Evolutionary conservation across 2,888 invertebrate species (phyloP).

Genomic region (Drosophila mayaguana): DNA sequence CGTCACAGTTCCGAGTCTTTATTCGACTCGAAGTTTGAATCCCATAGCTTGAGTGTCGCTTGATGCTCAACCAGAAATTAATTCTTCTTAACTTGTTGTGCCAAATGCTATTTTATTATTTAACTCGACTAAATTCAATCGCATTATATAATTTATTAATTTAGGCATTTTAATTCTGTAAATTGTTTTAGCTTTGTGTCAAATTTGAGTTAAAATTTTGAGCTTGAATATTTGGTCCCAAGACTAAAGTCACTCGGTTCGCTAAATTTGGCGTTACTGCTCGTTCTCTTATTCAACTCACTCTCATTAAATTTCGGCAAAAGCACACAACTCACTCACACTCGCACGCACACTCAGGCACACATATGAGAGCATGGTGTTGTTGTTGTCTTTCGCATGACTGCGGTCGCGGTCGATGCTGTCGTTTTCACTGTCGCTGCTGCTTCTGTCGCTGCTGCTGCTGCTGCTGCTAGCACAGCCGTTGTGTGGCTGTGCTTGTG

Average conservation of each 20-base stretch:
- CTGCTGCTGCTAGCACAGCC: constrained; percentile 15
- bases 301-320: constrained; percentile 58
- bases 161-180: background rate
- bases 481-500: background rate
- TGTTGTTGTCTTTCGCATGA: constrained; percentile 49
- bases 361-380: constrained; percentile 37
- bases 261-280: constrained; percentile 19
- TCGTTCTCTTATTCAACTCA: constrained; percentile 52
- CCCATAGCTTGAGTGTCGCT: background rate
- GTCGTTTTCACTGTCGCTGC: constrained; percentile 13
- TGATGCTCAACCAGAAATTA: background rate
- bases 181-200: background rate
- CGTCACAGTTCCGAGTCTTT: background rate
- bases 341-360: constrained; percentile 13
- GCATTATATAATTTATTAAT: background rate
- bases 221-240: constrained; percentile 16
- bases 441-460: background rate
- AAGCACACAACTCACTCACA: constrained; percentile 31
- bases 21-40: background rate
- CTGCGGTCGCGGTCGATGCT: constrained; percentile 37
- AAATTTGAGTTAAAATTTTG: constrained; percentile 16
- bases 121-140: background rate
- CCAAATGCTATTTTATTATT: background rate
- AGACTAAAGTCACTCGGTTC: constrained; percentile 44
- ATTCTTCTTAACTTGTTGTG: background rate